These are phyloP conservation scores for Resseliella maxima DNA, from an alignment of 2,888 invertebrate genomes.

Conservation along the genomic window DNA sequence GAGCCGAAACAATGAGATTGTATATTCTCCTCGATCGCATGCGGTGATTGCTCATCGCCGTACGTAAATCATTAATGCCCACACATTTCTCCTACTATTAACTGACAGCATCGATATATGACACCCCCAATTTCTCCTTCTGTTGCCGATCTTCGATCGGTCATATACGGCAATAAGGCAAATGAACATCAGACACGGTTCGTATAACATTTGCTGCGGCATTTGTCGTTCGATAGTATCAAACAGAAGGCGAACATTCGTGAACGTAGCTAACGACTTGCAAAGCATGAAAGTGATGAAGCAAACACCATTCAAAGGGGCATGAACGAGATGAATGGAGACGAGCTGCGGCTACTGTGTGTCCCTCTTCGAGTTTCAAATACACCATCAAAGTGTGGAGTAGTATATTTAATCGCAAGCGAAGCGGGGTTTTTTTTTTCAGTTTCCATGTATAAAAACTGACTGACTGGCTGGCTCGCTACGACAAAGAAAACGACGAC, in stretches of 20 bases:
- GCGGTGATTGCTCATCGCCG: neutral
- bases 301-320: neutral
- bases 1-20: conserved; percentile 7
- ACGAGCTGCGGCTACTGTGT: conserved; percentile 16
- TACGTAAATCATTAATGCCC: conserved; percentile 49
- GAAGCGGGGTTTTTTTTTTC: too few relatives aligned
- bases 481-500: too few relatives aligned
- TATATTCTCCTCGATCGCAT: neutral
- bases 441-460: conserved; percentile 27
- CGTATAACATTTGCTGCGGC: conserved; percentile 30
- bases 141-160: conserved; percentile 42
- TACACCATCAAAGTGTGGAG: neutral
- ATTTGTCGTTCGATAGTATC: neutral
- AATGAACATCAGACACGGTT: conserved; percentile 14
- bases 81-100: conserved; percentile 32
- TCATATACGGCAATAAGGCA: conserved; percentile 20
- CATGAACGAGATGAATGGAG: conserved; percentile 24
- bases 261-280: neutral
- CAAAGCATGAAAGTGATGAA: conserved; percentile 28
- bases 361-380: neutral
- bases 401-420: neutral
- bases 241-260: neutral
- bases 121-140: conserved; percentile 4
- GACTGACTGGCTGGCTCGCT: neutral
- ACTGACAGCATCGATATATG: conserved; percentile 4